Base-by-base conservation (phyloP, 2,113 vertebrate species). In the Collichthys lucidus region DNA sequence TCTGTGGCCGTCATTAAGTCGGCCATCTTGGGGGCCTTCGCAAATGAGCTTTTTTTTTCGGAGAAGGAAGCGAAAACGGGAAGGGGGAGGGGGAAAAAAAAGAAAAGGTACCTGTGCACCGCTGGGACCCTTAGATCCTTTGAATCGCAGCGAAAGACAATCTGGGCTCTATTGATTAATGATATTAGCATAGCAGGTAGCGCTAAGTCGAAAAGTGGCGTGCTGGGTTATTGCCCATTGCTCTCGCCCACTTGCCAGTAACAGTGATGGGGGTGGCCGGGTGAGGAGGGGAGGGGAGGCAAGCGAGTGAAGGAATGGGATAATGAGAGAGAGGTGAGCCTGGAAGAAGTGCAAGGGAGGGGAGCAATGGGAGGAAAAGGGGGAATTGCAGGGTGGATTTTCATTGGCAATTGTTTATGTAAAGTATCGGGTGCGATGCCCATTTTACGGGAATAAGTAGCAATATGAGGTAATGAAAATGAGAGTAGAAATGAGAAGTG, bases 1-100 rank as follows among this genome's bases (percentile, higher is more conserved):
- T 99, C 97, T 97, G 97, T 98, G 97, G 97, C 96, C 97, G 96
- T 99, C 97, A 99, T 99, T 98, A 98, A 96, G 97, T 96, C 96
- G 95, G 97, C 97, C 98, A 99, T 99, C 97, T 98, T 99, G 97
- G 97, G 93, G 91, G 90, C 86, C 83, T 96, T 97, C 95, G 96
- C 96, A 99, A 99, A 99, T 99, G 95, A 98, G 97, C 94, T 98
- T 97, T 98, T 97, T 97, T 89, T n/a, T 49, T 64, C 11, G 5
- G 57, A 16, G 8, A 74, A 63, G 67, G 83, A 87, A 80, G 66
- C 83, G 76, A 73, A 80, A 77, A 46, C 4, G n/a, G 66, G 53
- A 87, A 77, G 61, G 53, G 73, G 59, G 72, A 78, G 96, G 96
- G 95, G 94, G 26, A 92, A 91, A 50, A 46, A 82, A 67, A 77